These are phyloP conservation scores for Bostrychus sinensis DNA, from an alignment of 2,113 vertebrate species.

Conservation along the genomic window DNA sequence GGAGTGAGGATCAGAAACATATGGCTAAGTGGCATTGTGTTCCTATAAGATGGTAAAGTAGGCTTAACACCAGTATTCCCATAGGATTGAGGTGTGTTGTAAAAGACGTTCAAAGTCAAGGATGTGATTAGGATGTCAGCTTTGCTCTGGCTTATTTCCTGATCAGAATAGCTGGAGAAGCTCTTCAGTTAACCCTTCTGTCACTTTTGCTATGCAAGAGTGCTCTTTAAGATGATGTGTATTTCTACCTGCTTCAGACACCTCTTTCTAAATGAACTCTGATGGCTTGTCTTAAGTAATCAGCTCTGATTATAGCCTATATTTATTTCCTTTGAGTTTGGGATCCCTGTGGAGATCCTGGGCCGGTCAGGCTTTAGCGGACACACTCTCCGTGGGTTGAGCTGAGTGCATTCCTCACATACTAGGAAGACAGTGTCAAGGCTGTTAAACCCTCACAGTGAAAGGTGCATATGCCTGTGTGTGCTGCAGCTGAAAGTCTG, in stretches of 20 bases:
- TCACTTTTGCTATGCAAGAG: background rate
- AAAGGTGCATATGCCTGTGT: constrained; percentile 19
- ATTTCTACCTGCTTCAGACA: background rate
- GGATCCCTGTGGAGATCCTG: constrained; percentile 40
- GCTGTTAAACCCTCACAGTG: constrained; percentile 56
- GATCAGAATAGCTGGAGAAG: constrained; percentile 35
- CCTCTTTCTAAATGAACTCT: background rate
- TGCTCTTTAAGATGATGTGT: background rate
- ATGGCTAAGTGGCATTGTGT: background rate
- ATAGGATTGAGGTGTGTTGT: constrained; percentile 10
- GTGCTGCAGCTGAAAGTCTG: constrained; percentile 37
- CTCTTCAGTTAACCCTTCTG: constrained; percentile 23
- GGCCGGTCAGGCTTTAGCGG: constrained; percentile 33
- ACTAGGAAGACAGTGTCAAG: constrained; percentile 64
- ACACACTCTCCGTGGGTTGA: constrained; percentile 30
- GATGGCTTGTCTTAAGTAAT: background rate
- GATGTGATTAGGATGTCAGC: constrained; percentile 31
- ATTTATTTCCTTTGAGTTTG: constrained; percentile 20
- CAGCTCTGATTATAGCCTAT: background rate
- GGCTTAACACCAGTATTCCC: background rate
- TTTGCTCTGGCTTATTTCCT: constrained; percentile 50
- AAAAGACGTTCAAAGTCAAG: constrained; percentile 33
- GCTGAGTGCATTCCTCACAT: constrained; percentile 59
- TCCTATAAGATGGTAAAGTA: background rate
- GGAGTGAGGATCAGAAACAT: background rate